A percentile compares a stretch with the other conserved stretches of the same genome.
These are phyloP conservation scores for Leptinotarsa lineolata DNA, from an alignment of 1,140 invertebrate genomes.

Conservation along the genomic window DNA sequence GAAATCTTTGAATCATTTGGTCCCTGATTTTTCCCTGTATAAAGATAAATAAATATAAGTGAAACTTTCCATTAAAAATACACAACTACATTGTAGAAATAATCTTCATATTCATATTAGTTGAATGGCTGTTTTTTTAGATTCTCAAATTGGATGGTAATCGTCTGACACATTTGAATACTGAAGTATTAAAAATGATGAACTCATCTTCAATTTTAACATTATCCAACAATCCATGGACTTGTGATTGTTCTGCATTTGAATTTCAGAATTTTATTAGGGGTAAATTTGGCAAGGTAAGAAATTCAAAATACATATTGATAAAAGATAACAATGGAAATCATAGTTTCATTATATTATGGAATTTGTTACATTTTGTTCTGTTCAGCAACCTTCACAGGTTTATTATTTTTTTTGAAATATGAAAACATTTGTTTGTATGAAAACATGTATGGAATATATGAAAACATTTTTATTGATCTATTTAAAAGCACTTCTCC, in stretches of 20 bases:
- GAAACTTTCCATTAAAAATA: too few species aligned
- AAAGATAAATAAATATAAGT: too few species aligned
- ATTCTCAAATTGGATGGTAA: slow-evolving; percentile 43
- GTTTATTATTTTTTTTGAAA: too few species aligned
- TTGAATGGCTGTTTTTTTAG: slow-evolving; percentile 31
- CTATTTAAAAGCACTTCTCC: too few species aligned
- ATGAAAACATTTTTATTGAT: too few species aligned
- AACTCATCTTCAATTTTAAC: slow-evolving; percentile 31
- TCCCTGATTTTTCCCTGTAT: too few species aligned
- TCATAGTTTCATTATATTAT: neutral
- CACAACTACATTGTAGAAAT: too few species aligned
- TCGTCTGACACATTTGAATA: slow-evolving; percentile 35
- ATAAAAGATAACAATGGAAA: neutral
- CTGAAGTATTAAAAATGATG: slow-evolving; percentile 35
- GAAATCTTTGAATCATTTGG: too few species aligned
- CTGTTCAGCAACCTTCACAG: too few species aligned
- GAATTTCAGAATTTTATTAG: slow-evolving; percentile 36
- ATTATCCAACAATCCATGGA: slow-evolving; percentile 48
- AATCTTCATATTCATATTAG: too few species aligned
- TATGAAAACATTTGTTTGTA: too few species aligned
- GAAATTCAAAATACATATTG: neutral
- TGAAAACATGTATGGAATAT: too few species aligned
- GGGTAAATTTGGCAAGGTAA: slow-evolving; percentile 31
- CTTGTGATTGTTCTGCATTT: slow-evolving; percentile 37
- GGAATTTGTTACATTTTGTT: neutral